Evolutionary conservation across 2,113 vertebrate species (phyloP).

Genomic region (Carollia perspicillata): DNA sequence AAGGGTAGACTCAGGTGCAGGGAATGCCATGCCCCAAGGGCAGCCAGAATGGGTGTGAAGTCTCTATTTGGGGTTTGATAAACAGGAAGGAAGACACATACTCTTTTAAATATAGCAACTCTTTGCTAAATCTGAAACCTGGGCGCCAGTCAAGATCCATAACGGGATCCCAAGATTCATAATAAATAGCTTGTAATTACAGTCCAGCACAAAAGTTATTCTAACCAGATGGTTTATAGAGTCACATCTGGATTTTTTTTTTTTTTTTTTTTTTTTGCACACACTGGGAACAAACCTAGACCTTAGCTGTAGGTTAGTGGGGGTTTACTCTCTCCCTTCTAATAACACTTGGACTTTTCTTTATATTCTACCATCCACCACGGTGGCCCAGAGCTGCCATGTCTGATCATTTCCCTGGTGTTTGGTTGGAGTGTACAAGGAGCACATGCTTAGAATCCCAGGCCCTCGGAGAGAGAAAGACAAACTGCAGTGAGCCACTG

Average conservation of each 20-base stretch:
- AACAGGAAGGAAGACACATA: constrained; percentile 64
- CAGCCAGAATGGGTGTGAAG: neutral
- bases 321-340: neutral
- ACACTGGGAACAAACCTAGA: constrained; percentile 26
- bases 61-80: constrained; percentile 23
- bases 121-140: constrained; percentile 77
- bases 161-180: constrained; percentile 78
- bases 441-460: neutral
- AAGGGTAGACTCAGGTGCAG: neutral
- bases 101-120: constrained; percentile 65
- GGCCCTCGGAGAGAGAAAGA: neutral
- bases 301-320: constrained; percentile 52
- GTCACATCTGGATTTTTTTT: constrained; percentile 76
- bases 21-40: neutral
- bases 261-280: too few species aligned
- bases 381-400: constrained; percentile 29
- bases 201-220: constrained; percentile 75
- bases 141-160: constrained; percentile 76
- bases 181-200: constrained; percentile 82
- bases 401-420: constrained; percentile 33
- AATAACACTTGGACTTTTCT: neutral
- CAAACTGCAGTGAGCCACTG: neutral
- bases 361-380: constrained; percentile 44
- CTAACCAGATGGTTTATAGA: constrained; percentile 80
- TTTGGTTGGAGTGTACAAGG: neutral